A percentile compares a stretch with the other conserved stretches of the same genome.
phyloP scores from a whole-genome alignment of 2,113 vertebrate species.

The Myotis yumanensis region DNA sequence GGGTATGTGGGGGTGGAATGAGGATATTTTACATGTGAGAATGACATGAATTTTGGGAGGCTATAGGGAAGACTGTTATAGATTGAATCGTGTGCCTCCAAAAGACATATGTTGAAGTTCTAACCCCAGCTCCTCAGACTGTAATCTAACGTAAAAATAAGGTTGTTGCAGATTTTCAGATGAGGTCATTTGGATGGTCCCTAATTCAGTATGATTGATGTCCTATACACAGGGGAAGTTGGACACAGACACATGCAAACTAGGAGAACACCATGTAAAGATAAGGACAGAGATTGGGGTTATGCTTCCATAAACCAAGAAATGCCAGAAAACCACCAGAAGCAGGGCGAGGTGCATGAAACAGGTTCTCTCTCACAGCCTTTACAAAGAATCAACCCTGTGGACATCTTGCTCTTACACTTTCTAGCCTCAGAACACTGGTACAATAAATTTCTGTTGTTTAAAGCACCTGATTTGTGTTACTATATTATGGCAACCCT shows the following conservation, averaged over 20 bases:
- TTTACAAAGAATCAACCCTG: neutral
- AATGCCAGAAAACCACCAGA: neutral
- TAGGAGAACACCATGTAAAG: neutral
- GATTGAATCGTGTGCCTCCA: neutral
- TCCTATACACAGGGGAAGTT: neutral
- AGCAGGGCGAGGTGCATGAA: too few species aligned
- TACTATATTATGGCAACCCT: neutral
- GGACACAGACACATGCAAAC: neutral
- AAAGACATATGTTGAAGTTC: neutral
- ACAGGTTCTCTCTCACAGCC: neutral
- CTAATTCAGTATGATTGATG: neutral
- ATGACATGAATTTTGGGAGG: neutral
- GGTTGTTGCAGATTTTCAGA: neutral
- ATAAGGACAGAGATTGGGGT: neutral
- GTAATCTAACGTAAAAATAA: neutral
- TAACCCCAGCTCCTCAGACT: neutral
- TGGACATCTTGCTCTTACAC: neutral
- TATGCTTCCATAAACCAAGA: neutral
- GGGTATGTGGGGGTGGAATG: neutral
- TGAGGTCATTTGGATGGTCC: neutral
- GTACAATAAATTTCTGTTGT: neutral
- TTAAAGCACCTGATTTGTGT: neutral
- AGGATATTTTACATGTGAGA: neutral
- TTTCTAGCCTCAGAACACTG: neutral
- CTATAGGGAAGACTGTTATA: neutral